Conservation (phyloP, 2,888 invertebrate species). For the Agrotis puta region DNA sequence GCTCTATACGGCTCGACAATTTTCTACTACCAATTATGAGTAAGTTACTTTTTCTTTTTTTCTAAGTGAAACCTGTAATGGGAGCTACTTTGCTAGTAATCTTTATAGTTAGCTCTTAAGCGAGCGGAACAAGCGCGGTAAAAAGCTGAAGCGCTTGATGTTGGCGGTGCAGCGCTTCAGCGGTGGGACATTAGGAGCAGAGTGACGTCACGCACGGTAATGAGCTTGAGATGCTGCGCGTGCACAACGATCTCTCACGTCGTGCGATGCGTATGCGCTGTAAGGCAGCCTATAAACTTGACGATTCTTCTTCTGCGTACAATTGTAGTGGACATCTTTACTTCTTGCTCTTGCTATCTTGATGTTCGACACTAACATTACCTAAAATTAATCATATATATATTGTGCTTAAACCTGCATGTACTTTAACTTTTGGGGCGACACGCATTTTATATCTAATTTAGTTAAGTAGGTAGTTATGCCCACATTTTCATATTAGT, state of each 20-base stretch:
- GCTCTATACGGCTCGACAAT: slow-evolving; percentile 38
- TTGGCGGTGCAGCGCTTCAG: slow-evolving; percentile 6
- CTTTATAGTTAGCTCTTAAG: slow-evolving; percentile 35
- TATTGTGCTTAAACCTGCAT: too few species aligned
- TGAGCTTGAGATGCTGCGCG: slow-evolving; percentile 46
- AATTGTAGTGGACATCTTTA: too few species aligned
- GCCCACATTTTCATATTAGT: slow-evolving; percentile 13
- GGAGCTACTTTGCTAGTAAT: slow-evolving; percentile 43
- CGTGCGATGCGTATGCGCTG: not conserved
- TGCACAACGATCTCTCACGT: slow-evolving; percentile 33
- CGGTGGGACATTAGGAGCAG: slow-evolving; percentile 4
- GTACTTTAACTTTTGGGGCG: too few species aligned
- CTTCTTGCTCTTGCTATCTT: too few species aligned
- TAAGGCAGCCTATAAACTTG: not conserved
- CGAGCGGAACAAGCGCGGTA: slow-evolving; percentile 23
- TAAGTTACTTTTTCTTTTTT: slow-evolving; percentile 36
- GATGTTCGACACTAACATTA: too few species aligned
- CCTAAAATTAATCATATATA: too few species aligned
- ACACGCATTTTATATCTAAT: not conserved
- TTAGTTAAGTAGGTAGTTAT: slow-evolving; percentile 4
- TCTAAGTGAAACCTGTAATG: slow-evolving; percentile 47
- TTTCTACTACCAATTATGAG: slow-evolving; percentile 45
- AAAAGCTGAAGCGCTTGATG: slow-evolving; percentile 31
- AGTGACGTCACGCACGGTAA: slow-evolving; percentile 53
- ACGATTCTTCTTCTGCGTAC: too few species aligned